Percentiles rank a stretch among this genome's conserved stretches.
Evolutionary conservation across 1,140 invertebrate species (phyloP).

Genomic region (Brachionus manjavacas): DNA sequence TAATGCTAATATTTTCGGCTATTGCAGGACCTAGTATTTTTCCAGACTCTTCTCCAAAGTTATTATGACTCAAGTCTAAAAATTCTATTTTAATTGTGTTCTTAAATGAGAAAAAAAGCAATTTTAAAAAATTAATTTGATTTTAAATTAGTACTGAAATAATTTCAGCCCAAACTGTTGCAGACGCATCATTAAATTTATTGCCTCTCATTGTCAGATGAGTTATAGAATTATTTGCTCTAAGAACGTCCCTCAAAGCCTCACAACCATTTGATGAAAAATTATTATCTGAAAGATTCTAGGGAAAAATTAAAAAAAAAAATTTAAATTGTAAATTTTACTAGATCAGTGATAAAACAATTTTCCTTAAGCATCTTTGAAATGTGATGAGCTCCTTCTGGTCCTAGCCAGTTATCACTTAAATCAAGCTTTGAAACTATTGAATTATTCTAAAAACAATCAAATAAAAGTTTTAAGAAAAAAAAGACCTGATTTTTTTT

Average conservation of each 20-base stretch:
- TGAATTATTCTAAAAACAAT: conserved; percentile 49
- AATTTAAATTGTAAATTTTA: conserved; percentile 35
- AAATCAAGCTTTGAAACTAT: conserved; percentile 49
- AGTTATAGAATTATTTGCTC: conserved; percentile 19
- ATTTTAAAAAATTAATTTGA: background rate
- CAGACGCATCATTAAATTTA: conserved; percentile 16
- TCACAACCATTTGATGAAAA: conserved; percentile 18
- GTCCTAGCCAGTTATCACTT: conserved; percentile 50
- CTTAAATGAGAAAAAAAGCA: background rate
- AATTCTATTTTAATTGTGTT: conserved; percentile 37
- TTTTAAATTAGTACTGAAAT: background rate
- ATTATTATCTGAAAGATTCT: conserved; percentile 40
- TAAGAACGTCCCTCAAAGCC: background rate
- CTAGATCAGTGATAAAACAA: conserved; percentile 48
- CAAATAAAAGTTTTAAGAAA: background rate
- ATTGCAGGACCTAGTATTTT: conserved; percentile 48
- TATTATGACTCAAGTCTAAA: conserved; percentile 39
- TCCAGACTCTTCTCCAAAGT: conserved; percentile 35
- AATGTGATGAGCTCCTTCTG: conserved; percentile 46
- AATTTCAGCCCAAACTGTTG: conserved; percentile 30
- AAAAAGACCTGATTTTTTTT: background rate
- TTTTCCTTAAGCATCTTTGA: conserved; percentile 48
- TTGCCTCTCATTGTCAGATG: conserved; percentile 18
- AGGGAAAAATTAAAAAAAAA: background rate
- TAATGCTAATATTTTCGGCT: conserved; percentile 53